A percentile compares a stretch with the other conserved stretches of the same genome.
These are phyloP conservation scores for Paratilapia polleni DNA, from an alignment of 2,113 vertebrate genomes.

Conservation along the genomic window DNA sequence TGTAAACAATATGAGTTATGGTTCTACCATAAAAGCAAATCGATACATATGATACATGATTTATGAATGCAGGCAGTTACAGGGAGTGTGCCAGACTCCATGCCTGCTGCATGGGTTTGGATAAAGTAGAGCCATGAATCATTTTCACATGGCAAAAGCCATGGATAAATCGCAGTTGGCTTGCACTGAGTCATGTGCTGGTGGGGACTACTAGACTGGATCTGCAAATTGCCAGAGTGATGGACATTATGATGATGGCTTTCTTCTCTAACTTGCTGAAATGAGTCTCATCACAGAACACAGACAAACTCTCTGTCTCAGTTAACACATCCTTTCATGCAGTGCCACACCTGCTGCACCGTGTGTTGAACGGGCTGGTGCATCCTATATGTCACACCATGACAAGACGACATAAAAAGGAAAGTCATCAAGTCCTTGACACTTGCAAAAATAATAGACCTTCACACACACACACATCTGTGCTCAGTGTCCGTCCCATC, in stretches of 20 bases:
- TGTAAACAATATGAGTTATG: conserved; percentile 39
- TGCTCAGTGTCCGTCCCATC: conserved; percentile 50
- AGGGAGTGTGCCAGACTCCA: conserved; percentile 46
- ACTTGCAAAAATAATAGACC: conserved; percentile 44
- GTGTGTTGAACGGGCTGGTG: conserved; percentile 12
- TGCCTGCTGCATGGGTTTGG: conserved; percentile 46
- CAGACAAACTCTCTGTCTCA: conserved; percentile 52
- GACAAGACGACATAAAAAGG: conserved; percentile 13
- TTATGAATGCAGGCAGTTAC: conserved; percentile 58
- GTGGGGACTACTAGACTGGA: conserved; percentile 41
- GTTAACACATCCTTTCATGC: conserved; percentile 51
- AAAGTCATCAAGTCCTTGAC: conserved; percentile 69
- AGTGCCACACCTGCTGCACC: conserved; percentile 47
- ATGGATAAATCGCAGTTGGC: conserved; percentile 67
- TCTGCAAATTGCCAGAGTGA: conserved; percentile 53
- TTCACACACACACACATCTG: neutral
- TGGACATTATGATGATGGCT: conserved; percentile 46
- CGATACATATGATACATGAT: conserved; percentile 61
- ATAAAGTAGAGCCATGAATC: conserved; percentile 68
- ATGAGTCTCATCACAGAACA: conserved; percentile 47
- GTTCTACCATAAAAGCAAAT: conserved; percentile 53
- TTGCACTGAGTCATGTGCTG: conserved; percentile 34
- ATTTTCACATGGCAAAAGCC: conserved; percentile 64
- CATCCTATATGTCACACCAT: conserved; percentile 39
- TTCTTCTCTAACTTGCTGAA: conserved; percentile 51